Percentiles rank a stretch among this genome's conserved stretches.
Conservation (phyloP, 2,888 invertebrate species). For the Steinernema carpocapsae region DNA sequence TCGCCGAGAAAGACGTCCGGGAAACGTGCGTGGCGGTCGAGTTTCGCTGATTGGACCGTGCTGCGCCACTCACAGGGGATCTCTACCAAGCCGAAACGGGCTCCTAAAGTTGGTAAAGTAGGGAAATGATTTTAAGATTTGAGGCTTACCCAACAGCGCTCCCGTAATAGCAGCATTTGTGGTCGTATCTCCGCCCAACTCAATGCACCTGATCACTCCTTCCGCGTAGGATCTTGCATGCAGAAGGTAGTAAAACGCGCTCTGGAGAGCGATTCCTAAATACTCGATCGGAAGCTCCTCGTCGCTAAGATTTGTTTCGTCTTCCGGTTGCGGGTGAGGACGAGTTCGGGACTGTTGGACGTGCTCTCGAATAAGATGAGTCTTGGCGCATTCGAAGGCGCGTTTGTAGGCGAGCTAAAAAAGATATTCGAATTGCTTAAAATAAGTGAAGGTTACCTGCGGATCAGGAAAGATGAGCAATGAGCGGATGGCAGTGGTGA, state of each 20-base stretch:
- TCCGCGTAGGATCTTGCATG: slow-evolving; percentile 37
- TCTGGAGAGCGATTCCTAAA: slow-evolving; percentile 40
- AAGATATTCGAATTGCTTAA: not conserved
- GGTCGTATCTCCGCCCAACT: slow-evolving; percentile 41
- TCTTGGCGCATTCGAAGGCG: slow-evolving; percentile 33
- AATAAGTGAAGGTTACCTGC: slow-evolving; percentile 13
- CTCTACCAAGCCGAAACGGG: slow-evolving; percentile 37
- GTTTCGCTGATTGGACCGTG: slow-evolving; percentile 37
- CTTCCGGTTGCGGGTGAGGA: slow-evolving; percentile 39
- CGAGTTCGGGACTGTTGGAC: slow-evolving; percentile 26
- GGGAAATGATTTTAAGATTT: not conserved
- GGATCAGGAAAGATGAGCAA: slow-evolving; percentile 36
- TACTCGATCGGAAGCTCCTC: slow-evolving; percentile 41
- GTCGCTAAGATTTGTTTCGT: slow-evolving; percentile 33
- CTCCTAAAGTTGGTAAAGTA: slow-evolving; percentile 9
- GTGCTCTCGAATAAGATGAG: slow-evolving; percentile 37
- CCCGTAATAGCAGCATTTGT: slow-evolving; percentile 41
- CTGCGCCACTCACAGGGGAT: slow-evolving; percentile 38
- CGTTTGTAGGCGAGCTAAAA: slow-evolving; percentile 11
- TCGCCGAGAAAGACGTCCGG: slow-evolving; percentile 40
- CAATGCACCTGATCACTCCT: slow-evolving; percentile 38
- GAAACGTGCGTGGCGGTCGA: slow-evolving; percentile 39
- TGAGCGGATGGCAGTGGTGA: slow-evolving; percentile 38
- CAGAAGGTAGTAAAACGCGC: slow-evolving; percentile 40
- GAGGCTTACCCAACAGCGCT: slow-evolving; percentile 33